Evolutionary conservation across 2,797 vertebrate genomes (phyloP).

Genomic region (Menidia menidia): DNA sequence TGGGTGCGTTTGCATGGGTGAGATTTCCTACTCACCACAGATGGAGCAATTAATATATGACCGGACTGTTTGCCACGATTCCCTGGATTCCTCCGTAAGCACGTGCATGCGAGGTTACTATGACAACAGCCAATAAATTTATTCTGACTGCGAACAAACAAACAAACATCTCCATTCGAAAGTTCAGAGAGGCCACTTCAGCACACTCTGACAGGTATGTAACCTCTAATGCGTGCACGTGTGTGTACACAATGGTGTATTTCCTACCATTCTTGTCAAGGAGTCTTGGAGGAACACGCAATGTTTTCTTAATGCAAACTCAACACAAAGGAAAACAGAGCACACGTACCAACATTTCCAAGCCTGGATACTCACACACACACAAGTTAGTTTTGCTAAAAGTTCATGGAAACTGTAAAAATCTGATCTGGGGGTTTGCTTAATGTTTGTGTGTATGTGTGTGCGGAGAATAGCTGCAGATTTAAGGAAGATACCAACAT

Average conservation of each 20-base stretch:
- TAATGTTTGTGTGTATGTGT: conserved; percentile 10
- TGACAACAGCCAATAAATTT: conserved; percentile 25
- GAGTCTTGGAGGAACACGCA: conserved; percentile 27
- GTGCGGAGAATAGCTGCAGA: conserved; percentile 19
- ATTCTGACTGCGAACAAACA: conserved; percentile 1
- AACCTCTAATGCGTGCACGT: neutral
- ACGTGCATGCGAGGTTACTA: conserved; percentile 25
- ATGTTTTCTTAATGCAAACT: conserved; percentile 17
- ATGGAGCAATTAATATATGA: conserved; percentile 49
- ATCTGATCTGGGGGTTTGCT: conserved; percentile 30
- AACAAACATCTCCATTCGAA: neutral
- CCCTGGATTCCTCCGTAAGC: conserved; percentile 1
- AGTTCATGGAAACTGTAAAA: conserved; percentile 47
- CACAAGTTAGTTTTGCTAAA: conserved; percentile 26
- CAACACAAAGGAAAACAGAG: conserved; percentile 3
- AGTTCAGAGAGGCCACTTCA: conserved; percentile 4
- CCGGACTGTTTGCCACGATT: conserved; percentile 20
- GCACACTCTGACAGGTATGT: neutral
- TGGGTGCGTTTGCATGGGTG: conserved; percentile 24
- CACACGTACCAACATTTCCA: conserved; percentile 7
- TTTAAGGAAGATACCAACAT: conserved; percentile 26
- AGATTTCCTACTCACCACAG: conserved; percentile 28
- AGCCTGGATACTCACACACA: conserved; percentile 15
- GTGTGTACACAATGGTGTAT: conserved; percentile 51
- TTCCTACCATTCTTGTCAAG: conserved; percentile 49